Conservation (phyloP, 2,888 invertebrate genomes). For the Agonopterix heracliana region DNA sequence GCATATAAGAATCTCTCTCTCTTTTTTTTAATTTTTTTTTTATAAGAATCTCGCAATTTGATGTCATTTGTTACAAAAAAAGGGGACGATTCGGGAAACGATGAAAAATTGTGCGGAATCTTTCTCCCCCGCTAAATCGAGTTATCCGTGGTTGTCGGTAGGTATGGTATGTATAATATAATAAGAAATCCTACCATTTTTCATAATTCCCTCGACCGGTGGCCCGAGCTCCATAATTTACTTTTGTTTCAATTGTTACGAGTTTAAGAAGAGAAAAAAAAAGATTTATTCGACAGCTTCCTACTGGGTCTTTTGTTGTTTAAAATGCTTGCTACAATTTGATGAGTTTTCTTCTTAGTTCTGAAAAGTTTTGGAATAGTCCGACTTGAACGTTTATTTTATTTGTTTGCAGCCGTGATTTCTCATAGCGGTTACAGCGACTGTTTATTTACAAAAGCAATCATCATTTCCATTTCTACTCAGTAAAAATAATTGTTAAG, state of each 20-base stretch:
- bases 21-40: too few relatives aligned
- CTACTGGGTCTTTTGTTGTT: constrained; percentile 34
- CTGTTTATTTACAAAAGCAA: too few relatives aligned
- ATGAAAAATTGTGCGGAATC: neutral
- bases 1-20: too few relatives aligned
- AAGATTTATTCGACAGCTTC: constrained; percentile 53
- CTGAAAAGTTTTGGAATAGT: neutral
- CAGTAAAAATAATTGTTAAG: too few relatives aligned
- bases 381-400: too few relatives aligned
- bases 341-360: constrained; percentile 3
- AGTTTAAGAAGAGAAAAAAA: constrained; percentile 42
- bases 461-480: too few relatives aligned
- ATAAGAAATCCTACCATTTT: constrained; percentile 35
- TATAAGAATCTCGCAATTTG: too few relatives aligned
- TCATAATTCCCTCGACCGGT: constrained; percentile 51
- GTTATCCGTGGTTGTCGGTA: neutral
- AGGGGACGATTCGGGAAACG: neutral
- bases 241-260: constrained; percentile 71
- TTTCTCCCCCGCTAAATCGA: neutral
- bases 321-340: constrained; percentile 20
- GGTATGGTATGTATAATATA: constrained; percentile 8
- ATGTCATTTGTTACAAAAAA: too few relatives aligned
- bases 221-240: constrained; percentile 54
- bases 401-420: too few relatives aligned
- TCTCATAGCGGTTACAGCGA: too few relatives aligned